phyloP scores from a whole-genome alignment of 2,888 invertebrate genomes.

The Strigamia transsilvanica region DNA sequence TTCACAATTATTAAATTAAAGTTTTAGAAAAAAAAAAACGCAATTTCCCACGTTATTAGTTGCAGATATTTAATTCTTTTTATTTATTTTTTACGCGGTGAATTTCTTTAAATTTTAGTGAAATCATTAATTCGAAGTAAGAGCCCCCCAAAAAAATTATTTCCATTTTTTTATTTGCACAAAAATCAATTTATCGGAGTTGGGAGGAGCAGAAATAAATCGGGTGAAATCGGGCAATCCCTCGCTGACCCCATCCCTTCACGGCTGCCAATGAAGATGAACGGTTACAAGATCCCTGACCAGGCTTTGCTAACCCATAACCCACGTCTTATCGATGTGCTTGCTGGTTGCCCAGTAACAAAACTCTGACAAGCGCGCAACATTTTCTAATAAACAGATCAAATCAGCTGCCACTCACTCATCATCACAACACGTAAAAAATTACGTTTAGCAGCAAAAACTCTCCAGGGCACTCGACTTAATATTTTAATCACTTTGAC shows the following conservation, averaged over 20 bases:
- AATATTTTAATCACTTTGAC: too few relatives aligned
- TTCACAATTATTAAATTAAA: not conserved
- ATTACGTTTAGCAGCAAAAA: too few relatives aligned
- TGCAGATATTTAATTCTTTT: not conserved
- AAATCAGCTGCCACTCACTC: not conserved
- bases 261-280: slow-evolving; percentile 35
- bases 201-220: slow-evolving; percentile 35
- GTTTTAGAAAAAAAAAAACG: not conserved
- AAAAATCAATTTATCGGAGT: slow-evolving; percentile 30
- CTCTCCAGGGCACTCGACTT: too few relatives aligned
- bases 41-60: not conserved
- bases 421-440: not conserved
- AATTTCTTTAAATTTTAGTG: not conserved
- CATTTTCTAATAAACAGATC: slow-evolving; percentile 15
- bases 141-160: too few relatives aligned
- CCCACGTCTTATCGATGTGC: slow-evolving; percentile 3
- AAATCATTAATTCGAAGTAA: not conserved
- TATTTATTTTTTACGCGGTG: not conserved
- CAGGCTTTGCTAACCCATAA: slow-evolving; percentile 31
- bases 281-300: slow-evolving; percentile 1
- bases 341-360: not conserved
- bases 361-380: not conserved
- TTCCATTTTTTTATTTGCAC: too few relatives aligned
- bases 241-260: slow-evolving; percentile 34
- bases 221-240: slow-evolving; percentile 38